A percentile compares a stretch with the other conserved stretches of the same genome.
Evolutionary conservation across 2,797 vertebrate genomes (phyloP).

Genomic region (Telmatherina bonti): DNA sequence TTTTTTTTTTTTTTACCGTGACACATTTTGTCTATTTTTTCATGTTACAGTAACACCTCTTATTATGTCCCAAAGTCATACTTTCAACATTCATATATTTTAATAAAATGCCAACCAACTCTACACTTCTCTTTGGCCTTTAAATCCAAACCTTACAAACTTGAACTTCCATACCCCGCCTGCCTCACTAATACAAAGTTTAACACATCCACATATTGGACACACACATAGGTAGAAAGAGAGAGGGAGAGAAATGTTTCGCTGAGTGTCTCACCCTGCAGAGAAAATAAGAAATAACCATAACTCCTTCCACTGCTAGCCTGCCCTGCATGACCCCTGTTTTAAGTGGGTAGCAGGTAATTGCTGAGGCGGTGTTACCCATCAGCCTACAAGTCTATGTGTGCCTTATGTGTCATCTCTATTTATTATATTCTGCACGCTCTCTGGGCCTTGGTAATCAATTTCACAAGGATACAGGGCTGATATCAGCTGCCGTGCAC

Average conservation of each 20-base stretch:
- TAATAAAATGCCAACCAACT: constrained; percentile 9
- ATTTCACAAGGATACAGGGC: constrained; percentile 93
- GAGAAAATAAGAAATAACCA: constrained; percentile 84
- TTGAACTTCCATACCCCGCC: constrained; percentile 35
- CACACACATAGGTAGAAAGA: constrained; percentile 18
- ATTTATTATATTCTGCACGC: constrained; percentile 96
- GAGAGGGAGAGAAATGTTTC: constrained; percentile 59
- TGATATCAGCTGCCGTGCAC: constrained; percentile 91
- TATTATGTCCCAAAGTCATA: constrained; percentile 6
- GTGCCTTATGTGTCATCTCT: constrained; percentile 88
- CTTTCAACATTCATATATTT: constrained; percentile 12
- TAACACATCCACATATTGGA: constrained; percentile 23
- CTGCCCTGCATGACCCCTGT: constrained; percentile 83
- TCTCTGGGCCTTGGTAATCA: constrained; percentile 89
- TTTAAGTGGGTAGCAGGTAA: constrained; percentile 88
- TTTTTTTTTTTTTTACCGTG: not conserved
- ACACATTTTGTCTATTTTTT: not conserved
- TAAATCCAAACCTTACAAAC: constrained; percentile 27
- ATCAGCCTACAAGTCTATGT: constrained; percentile 82
- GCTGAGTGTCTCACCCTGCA: constrained; percentile 64
- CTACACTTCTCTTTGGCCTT: constrained; percentile 20
- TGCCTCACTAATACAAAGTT: constrained; percentile 23
- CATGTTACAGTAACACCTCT: not conserved
- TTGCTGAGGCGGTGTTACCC: constrained; percentile 85
- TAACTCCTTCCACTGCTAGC: constrained; percentile 82